Percentiles rank a stretch among this genome's conserved stretches.
phyloP scores from a whole-genome alignment of 2,797 vertebrate genomes.

The Apodemus agrarius region DNA sequence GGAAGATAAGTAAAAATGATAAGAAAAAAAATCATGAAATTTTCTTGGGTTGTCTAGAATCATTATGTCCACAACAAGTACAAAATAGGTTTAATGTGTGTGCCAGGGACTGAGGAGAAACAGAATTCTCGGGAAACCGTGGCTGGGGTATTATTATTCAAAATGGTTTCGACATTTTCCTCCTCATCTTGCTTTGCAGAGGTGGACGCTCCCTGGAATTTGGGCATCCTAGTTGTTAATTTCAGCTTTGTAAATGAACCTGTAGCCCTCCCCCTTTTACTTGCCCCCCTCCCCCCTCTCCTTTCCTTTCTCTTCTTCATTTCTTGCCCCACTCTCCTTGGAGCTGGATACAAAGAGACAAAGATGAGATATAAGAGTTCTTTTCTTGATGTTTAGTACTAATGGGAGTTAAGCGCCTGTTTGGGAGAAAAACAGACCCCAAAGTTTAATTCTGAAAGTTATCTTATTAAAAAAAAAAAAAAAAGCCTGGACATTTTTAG shows the following conservation, averaged over 20 bases:
- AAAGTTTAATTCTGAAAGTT: conserved; percentile 82
- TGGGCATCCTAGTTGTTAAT: conserved; percentile 83
- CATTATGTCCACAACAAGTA: conserved; percentile 89
- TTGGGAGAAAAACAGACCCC: conserved; percentile 77
- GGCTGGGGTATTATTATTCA: conserved; percentile 86
- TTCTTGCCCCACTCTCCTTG: not conserved
- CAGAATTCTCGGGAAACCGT: conserved; percentile 85
- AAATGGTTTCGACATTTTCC: conserved; percentile 87
- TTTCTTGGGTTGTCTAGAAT: conserved; percentile 88
- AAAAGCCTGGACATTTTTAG: conserved; percentile 81
- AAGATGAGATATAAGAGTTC: conserved; percentile 77
- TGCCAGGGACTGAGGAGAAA: conserved; percentile 85
- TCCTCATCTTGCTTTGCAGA: conserved; percentile 85
- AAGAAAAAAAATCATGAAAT: conserved; percentile 83
- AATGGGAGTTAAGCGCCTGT: conserved; percentile 84
- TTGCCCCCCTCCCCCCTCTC: conserved; percentile 78
- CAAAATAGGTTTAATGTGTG: conserved; percentile 88
- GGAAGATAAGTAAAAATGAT: conserved; percentile 86
- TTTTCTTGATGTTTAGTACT: conserved; percentile 72
- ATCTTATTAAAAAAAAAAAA: conserved; percentile 74
- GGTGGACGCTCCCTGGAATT: conserved; percentile 84
- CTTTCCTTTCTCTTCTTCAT: conserved; percentile 16
- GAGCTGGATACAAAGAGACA: conserved; percentile 83
- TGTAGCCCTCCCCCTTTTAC: conserved; percentile 79
- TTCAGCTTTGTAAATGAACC: conserved; percentile 87